Evolutionary conservation across 2,888 invertebrate species (phyloP).

Genomic region (Nephrocerus scutellatus): DNA sequence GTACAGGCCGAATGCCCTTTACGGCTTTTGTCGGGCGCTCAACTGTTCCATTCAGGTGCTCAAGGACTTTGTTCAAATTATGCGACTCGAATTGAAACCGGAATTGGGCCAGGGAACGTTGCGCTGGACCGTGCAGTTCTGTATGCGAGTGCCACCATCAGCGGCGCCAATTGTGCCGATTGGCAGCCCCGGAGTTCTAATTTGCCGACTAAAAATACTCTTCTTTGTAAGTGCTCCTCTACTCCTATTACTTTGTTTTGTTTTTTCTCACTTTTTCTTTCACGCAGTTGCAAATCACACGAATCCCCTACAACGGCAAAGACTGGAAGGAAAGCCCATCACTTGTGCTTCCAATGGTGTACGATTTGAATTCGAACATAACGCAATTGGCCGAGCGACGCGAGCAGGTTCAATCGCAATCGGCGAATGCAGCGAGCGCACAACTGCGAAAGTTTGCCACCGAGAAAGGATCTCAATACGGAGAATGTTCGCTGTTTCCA

Average conservation of each 20-base stretch:
- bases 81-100: constrained; percentile 56
- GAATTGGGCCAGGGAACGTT: constrained; percentile 55
- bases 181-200: constrained; percentile 79
- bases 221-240: constrained; percentile 68
- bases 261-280: constrained; percentile 23
- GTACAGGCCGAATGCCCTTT: constrained; percentile 81
- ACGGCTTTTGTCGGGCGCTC: constrained; percentile 77
- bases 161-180: constrained; percentile 80
- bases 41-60: constrained; percentile 80
- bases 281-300: constrained; percentile 64
- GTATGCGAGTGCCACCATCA: constrained; percentile 85
- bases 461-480: constrained; percentile 66
- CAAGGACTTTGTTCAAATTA: constrained; percentile 80
- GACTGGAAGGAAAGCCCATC: constrained; percentile 65
- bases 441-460: constrained; percentile 64
- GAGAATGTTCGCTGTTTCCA: constrained; percentile 86
- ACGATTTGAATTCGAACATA: constrained; percentile 78
- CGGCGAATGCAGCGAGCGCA: constrained; percentile 57
- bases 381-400: constrained; percentile 82
- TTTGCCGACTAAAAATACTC: constrained; percentile 79
- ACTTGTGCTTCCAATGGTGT: constrained; percentile 80
- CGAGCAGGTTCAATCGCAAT: constrained; percentile 56
- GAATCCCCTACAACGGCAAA: constrained; percentile 57
- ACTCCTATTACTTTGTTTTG: not conserved
- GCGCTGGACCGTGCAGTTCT: constrained; percentile 88